Conservation (phyloP, 2,797 vertebrate species). For the Spinus olivaceus region DNA sequence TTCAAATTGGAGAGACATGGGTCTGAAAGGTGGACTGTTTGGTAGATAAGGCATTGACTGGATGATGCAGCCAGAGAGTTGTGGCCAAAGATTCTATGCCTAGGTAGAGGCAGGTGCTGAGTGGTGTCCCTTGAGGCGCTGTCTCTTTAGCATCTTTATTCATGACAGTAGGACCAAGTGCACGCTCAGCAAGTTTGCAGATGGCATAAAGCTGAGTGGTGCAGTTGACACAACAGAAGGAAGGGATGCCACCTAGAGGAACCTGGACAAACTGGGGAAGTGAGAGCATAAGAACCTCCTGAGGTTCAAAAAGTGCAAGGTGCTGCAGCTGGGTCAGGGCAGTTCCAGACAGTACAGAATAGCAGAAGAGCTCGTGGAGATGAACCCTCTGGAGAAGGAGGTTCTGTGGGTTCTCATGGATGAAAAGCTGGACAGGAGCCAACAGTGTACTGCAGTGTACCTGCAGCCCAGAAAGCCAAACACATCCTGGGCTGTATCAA, state of each 20-base stretch:
- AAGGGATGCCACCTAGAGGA: not conserved
- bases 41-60: not conserved
- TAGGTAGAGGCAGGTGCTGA: not conserved
- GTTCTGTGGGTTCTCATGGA: rapidly evolving
- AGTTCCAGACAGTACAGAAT: not conserved
- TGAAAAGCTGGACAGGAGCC: not conserved
- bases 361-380: not conserved
- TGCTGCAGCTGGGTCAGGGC: not conserved
- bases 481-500: not conserved
- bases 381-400: not conserved
- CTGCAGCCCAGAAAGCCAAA: not conserved
- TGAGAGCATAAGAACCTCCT: not conserved
- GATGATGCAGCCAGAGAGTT: not conserved
- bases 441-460: not conserved
- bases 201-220: rapidly evolving
- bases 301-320: not conserved
- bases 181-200: not conserved
- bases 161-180: not conserved
- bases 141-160: not conserved
- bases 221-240: not conserved
- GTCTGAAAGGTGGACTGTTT: not conserved
- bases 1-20: not conserved
- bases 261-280: not conserved
- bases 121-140: not conserved
- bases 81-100: not conserved